Evolutionary conservation across 2,888 invertebrate species (phyloP), one percentile per base, ranked within the genome.

Genomic region (Dexiosoma caninum): DNA sequence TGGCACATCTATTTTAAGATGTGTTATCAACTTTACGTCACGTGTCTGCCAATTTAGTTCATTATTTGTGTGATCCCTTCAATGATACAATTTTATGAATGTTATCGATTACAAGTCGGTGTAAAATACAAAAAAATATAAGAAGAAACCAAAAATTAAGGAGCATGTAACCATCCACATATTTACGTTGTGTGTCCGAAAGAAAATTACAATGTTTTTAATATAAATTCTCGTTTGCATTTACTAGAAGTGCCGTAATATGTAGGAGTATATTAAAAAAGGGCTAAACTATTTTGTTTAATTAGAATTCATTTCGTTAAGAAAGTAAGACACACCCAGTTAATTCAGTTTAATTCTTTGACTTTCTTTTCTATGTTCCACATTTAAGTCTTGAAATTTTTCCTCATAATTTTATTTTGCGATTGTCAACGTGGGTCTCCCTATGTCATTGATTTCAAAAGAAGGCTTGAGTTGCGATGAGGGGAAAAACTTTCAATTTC

Each of bases 11-110:
- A 35, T 64, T 64, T 30, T 62, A 53, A 23, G 23, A 23, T 6
- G 21, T 49, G 64, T n/a, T n/a, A 49, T 51, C 19, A 40, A 66
- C 32, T 70, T 59, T 23, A 57, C 46, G 70, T 37, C 70, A 59
- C 57, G 37, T 42, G 70, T 70, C 16, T 57, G 44, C 23, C 57
- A 70, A 46, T 59, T 42, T 32, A 8, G 12, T 49, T 19, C 32
- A 12, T 8, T 46, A n/a, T n/a, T 32, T 19, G 2, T 32, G 16
- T 59, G 40, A 40, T 27, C 9, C 30, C 44, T 30, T 44, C 44
- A 27, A 12, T 62, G 3, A 30, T 49, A 14, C 19, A 62, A 19
- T n/a, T 32, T 44, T 23, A 59, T 40, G 30, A 62, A 23, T 27
- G 27, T n/a, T 53, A 53, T 27, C 53, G 5, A 40, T 67, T 53